A percentile compares a stretch with the other conserved stretches of the same genome.
Evolutionary conservation across 1,140 invertebrate species (phyloP).

Genomic region (Linepithema humile): DNA sequence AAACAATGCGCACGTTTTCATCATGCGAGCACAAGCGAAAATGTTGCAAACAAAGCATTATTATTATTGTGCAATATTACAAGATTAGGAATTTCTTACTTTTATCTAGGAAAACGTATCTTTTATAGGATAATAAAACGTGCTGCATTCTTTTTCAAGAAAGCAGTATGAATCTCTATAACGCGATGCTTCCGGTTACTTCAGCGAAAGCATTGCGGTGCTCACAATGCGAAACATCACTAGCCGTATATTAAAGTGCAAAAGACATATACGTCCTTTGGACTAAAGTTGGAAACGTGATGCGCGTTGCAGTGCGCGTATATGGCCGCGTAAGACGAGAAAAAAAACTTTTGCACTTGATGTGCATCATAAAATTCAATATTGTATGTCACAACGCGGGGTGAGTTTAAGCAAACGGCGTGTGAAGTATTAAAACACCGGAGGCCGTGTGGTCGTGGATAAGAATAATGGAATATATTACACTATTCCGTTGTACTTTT

Average conservation of each 20-base stretch:
- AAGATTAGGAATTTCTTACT: neutral
- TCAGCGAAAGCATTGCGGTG: slow-evolving; percentile 29
- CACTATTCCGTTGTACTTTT: neutral
- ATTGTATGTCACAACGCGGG: slow-evolving; percentile 1
- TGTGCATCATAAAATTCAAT: slow-evolving; percentile 63
- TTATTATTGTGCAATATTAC: neutral
- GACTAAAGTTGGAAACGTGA: slow-evolving; percentile 39
- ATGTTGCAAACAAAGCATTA: neutral
- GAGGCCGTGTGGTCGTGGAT: neutral
- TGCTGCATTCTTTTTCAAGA: neutral
- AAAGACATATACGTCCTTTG: slow-evolving; percentile 44
- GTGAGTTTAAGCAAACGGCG: slow-evolving; percentile 22
- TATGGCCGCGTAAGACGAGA: slow-evolving; percentile 5
- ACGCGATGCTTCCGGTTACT: slow-evolving; percentile 40
- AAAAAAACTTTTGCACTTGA: slow-evolving; percentile 54
- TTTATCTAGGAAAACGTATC: neutral
- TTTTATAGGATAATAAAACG: slow-evolving; percentile 24
- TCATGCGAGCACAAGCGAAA: neutral
- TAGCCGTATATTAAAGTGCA: slow-evolving; percentile 35
- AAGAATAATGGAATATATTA: slow-evolving; percentile 30
- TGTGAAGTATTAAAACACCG: slow-evolving; percentile 26
- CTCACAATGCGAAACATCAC: slow-evolving; percentile 39
- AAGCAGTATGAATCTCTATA: slow-evolving; percentile 47
- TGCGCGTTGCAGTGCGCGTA: slow-evolving; percentile 17
- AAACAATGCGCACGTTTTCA: neutral